phyloP scores from a whole-genome alignment of 2,888 invertebrate genomes.

The Leptura quadrifasciata region DNA sequence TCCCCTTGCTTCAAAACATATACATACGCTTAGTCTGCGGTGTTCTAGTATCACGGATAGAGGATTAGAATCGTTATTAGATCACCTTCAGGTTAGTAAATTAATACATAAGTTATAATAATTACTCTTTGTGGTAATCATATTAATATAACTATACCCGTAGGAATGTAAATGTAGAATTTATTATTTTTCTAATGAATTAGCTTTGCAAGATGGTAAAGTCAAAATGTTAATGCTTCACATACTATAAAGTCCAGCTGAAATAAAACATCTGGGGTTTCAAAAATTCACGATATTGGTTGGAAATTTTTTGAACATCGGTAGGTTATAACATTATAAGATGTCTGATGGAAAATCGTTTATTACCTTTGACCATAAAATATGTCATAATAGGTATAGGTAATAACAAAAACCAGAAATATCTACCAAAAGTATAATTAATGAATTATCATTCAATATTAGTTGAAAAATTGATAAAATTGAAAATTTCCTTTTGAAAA shows the following conservation, averaged over 20 bases:
- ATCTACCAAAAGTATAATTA: too few species aligned
- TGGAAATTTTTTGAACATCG: too few species aligned
- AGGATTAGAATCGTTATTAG: conserved; percentile 90
- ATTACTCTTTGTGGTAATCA: background rate
- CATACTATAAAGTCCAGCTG: background rate
- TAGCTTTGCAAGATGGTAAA: background rate
- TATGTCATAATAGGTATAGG: too few species aligned
- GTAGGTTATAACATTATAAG: too few species aligned
- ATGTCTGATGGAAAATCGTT: too few species aligned
- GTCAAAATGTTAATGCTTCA: background rate
- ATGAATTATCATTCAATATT: too few species aligned
- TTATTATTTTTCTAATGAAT: background rate
- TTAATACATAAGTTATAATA: background rate
- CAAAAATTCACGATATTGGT: background rate
- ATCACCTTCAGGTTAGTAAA: conserved; percentile 86
- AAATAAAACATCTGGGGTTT: background rate
- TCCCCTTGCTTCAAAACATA: conserved; percentile 87
- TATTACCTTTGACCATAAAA: too few species aligned
- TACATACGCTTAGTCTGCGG: conserved; percentile 89
- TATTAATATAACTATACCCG: background rate
- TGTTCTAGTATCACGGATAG: conserved; percentile 94
- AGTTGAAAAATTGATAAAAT: too few species aligned
- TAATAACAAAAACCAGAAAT: too few species aligned
- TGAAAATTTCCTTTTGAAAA: too few species aligned
- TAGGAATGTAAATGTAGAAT: background rate